Base-by-base conservation (phyloP, 1,140 invertebrate genomes). In the Trichoplusia ni region DNA sequence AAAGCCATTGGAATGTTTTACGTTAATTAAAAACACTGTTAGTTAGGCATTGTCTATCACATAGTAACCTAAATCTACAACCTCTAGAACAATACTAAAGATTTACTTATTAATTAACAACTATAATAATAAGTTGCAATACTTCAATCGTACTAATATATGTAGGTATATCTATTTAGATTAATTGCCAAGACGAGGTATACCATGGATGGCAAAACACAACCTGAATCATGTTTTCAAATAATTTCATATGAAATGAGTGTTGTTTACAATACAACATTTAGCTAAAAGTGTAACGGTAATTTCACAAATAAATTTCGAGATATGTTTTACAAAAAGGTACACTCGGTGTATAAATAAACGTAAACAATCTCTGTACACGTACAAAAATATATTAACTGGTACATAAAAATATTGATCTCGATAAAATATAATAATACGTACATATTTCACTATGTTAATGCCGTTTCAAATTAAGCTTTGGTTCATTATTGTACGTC, bases 311-410 rank as follows among this genome's bases (percentile, higher is more conserved):
- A 68, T 63, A 65, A 62, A 47, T 37, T 33, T 47, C 33, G 42
- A 77, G 79, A 83, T 83, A 83, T 85, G 82, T 80, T 64, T 77
- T 68, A 81, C 69, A 75, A 73, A 79, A 83, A 83, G 81, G 82
- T 83, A 84, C 77, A 58, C 37, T 58, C 54, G 54, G 54, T 58
- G 66, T 78, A 25, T 61, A 74, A 75, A 77, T 63, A 73, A 69
- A 69, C 64, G 64, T 68, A 69, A 71, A 72, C 38, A 71, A 82
- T 75, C 66, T 81, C 74, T 84, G 73, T 81, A 84, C 75, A 85
- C 56, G 75, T 86, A 86, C 62, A 86, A 86, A 86, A 86, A 86
- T 84, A 86, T 84, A 79, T 79, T 73, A 81, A 75, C 64, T 78
- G 81, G 72, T 69, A 44, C 11, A 63, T 37, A 75, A 74, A 73